A percentile compares a stretch with the other conserved stretches of the same genome.
These are phyloP conservation scores for Rhaphigaster nebulosa DNA, from an alignment of 2,888 invertebrate genomes.

Conservation along the genomic window DNA sequence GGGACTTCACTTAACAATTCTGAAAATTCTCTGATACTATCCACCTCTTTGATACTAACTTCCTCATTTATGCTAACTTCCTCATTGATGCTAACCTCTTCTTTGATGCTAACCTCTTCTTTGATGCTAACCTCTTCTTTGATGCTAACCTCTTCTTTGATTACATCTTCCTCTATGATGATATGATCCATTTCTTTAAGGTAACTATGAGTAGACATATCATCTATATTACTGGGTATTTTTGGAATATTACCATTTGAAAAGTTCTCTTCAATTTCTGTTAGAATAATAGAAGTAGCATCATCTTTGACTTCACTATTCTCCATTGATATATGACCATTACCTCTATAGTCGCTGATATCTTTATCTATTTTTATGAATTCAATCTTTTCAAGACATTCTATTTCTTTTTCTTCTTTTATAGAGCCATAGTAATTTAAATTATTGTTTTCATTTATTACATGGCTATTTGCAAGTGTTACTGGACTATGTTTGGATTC, in stretches of 20 bases:
- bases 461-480: neutral
- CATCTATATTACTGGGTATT: neutral
- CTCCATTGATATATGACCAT: neutral
- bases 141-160: neutral
- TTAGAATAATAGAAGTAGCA: neutral
- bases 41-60: neutral
- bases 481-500: neutral
- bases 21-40: neutral
- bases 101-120: neutral
- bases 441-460: neutral
- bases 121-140: neutral
- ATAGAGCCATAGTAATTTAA: neutral
- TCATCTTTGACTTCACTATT: neutral
- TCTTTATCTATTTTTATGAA: neutral
- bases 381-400: neutral
- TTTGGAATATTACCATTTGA: neutral
- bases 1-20: neutral
- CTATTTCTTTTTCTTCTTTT: neutral
- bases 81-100: neutral
- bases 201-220: neutral
- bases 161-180: neutral
- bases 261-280: constrained; percentile 16
- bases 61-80: neutral
- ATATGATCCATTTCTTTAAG: neutral
- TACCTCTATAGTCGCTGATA: neutral